Evolutionary conservation across 2,797 vertebrate species (phyloP).

Genomic region (Erethizon dorsatum): DNA sequence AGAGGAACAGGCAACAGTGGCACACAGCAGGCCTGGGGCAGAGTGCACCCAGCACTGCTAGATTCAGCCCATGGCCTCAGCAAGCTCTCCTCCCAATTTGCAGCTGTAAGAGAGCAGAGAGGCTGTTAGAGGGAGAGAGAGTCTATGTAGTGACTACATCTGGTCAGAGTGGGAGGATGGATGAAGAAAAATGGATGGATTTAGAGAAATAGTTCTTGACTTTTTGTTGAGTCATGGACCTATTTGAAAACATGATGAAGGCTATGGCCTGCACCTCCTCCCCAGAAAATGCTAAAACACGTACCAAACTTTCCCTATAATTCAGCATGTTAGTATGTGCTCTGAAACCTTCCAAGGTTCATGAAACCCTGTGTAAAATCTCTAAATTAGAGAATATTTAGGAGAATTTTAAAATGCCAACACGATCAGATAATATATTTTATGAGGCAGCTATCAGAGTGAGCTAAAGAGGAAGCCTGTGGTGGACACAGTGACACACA

Average conservation of each 20-base stretch:
- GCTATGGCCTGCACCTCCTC: neutral
- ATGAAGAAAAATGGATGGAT: conserved; percentile 24
- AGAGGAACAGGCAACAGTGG: neutral
- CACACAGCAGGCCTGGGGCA: neutral
- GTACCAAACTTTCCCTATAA: conserved; percentile 52
- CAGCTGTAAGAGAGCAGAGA: conserved; percentile 28
- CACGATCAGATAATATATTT: conserved; percentile 45
- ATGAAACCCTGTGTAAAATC: conserved; percentile 3
- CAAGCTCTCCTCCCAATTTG: neutral
- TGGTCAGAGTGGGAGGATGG: conserved; percentile 42
- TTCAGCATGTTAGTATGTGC: conserved; percentile 19
- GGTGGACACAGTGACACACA: neutral
- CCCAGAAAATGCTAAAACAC: conserved; percentile 39
- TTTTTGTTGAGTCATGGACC: conserved; percentile 55
- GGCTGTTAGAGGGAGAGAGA: conserved; percentile 21
- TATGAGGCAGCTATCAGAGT: conserved; percentile 42
- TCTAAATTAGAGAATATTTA: conserved; percentile 53
- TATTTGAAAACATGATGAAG: conserved; percentile 67
- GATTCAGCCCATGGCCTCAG: neutral
- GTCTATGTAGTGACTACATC: conserved; percentile 22
- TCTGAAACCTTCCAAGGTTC: conserved; percentile 47
- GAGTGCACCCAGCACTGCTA: neutral
- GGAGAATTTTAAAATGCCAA: neutral
- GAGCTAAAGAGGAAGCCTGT: conserved; percentile 50
- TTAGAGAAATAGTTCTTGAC: conserved; percentile 57